A percentile compares a stretch with the other conserved stretches of the same genome.
Evolutionary conservation across 2,113 vertebrate genomes (phyloP).

Genomic region (Hipposideros armiger): DNA sequence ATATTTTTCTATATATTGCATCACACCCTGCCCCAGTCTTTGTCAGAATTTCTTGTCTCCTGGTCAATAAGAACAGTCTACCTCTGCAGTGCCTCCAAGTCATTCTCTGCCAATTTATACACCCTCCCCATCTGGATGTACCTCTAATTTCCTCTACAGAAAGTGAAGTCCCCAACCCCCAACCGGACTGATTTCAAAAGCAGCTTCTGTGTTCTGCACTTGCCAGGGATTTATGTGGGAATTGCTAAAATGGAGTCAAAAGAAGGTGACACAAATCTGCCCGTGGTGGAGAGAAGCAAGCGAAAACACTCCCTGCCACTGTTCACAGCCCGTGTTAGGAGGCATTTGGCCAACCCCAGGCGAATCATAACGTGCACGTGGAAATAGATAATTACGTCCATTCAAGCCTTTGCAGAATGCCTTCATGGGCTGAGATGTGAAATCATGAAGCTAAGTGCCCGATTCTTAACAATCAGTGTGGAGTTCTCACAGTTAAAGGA

Average conservation of each 20-base stretch:
- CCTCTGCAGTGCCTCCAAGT: not conserved
- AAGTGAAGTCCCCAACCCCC: not conserved
- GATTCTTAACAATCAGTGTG: conserved; percentile 14
- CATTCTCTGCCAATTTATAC: not conserved
- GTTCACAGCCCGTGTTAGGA: not conserved
- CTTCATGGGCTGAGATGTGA: conserved; percentile 65
- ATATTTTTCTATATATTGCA: not conserved
- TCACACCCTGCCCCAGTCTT: not conserved
- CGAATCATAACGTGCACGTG: not conserved
- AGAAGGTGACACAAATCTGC: conserved; percentile 31
- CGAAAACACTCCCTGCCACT: not conserved
- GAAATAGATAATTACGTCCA: conserved; percentile 70
- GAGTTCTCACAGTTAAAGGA: conserved; percentile 28
- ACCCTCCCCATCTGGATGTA: not conserved
- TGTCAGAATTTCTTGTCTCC: conserved; percentile 47
- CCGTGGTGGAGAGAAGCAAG: not conserved
- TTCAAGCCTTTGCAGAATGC: conserved; percentile 53
- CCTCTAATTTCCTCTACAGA: not conserved
- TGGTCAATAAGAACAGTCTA: not conserved
- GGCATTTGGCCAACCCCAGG: conserved; percentile 28
- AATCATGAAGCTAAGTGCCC: conserved; percentile 20
- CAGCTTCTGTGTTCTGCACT: conserved; percentile 3
- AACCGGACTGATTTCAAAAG: not conserved
- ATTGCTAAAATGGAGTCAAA: conserved; percentile 27
- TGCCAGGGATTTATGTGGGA: not conserved